These are phyloP conservation scores for Edolisoma coerulescens DNA, from an alignment of 2,113 vertebrate species.

Conservation along the genomic window DNA sequence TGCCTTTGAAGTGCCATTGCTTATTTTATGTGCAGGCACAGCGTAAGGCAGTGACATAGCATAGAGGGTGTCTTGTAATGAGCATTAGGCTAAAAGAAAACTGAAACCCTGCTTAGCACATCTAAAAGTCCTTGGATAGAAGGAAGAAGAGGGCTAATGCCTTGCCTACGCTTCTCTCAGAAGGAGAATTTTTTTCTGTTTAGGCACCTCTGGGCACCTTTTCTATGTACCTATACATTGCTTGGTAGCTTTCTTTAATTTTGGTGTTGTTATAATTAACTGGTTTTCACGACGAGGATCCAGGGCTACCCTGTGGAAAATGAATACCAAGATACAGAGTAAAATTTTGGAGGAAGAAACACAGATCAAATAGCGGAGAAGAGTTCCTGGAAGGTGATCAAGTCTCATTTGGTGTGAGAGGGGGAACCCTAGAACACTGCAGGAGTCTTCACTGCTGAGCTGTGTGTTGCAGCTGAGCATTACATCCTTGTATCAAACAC, in stretches of 20 bases:
- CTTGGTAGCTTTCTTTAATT: not conserved
- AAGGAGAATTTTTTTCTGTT: not conserved
- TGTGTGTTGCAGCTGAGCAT: not conserved
- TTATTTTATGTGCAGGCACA: not conserved
- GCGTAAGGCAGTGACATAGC: not conserved
- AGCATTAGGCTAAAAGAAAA: not conserved
- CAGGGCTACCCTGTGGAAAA: constrained; percentile 59
- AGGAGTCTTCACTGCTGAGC: not conserved
- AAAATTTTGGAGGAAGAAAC: not conserved
- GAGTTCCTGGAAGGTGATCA: not conserved
- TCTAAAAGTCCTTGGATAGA: not conserved
- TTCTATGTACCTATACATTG: not conserved
- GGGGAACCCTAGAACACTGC: not conserved
- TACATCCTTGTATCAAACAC: not conserved
- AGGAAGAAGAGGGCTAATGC: not conserved
- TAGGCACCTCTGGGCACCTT: not conserved
- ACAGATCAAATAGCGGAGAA: not conserved
- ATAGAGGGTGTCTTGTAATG: not conserved
- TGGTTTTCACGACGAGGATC: not conserved
- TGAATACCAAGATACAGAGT: not conserved
- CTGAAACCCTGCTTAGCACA: not conserved
- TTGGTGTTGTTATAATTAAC: not conserved
- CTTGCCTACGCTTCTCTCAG: not conserved
- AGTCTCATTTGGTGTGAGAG: not conserved
- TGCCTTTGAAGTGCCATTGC: not conserved